These are phyloP conservation scores for Trilocha varians DNA, from an alignment of 2,888 invertebrate genomes.

Conservation along the genomic window DNA sequence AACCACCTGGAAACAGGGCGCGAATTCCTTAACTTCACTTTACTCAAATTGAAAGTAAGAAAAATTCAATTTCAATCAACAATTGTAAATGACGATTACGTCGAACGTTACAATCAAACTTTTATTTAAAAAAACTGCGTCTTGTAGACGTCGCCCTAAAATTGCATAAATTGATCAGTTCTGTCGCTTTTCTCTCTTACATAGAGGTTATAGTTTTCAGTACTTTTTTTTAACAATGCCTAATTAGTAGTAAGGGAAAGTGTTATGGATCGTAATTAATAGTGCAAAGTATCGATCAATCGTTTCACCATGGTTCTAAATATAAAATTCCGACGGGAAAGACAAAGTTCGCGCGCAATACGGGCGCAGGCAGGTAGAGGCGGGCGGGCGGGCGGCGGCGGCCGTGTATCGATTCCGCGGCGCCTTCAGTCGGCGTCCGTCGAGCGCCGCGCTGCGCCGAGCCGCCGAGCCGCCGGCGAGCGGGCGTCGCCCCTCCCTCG, in stretches of 20 bases:
- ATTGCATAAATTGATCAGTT: constrained; percentile 8
- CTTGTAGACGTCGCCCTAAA: constrained; percentile 5
- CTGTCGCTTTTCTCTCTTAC: not conserved
- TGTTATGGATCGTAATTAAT: constrained; percentile 52
- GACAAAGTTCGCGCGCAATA: constrained; percentile 73
- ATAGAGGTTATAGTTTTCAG: constrained; percentile 6
- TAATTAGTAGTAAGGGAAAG: constrained; percentile 38
- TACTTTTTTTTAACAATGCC: not conserved
- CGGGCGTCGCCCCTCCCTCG: constrained; percentile 52
- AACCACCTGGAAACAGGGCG: constrained; percentile 25
- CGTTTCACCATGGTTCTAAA: constrained; percentile 71
- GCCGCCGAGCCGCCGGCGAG: constrained; percentile 64
- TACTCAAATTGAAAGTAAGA: not conserved
- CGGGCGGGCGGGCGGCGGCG: constrained; percentile 46
- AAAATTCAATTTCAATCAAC: not conserved
- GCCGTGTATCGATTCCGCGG: constrained; percentile 66
- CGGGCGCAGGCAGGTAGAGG: constrained; percentile 45
- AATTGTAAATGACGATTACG: no score
- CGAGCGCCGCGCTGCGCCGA: constrained; percentile 71
- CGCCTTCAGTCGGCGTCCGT: constrained; percentile 70
- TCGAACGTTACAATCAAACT: no score
- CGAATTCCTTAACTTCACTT: constrained; percentile 7
- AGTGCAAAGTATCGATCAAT: constrained; percentile 72
- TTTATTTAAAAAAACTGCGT: no score
- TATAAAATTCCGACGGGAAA: constrained; percentile 70